phyloP scores from a whole-genome alignment of 2,113 vertebrate genomes.

The Chiloscyllium plagiosum region DNA sequence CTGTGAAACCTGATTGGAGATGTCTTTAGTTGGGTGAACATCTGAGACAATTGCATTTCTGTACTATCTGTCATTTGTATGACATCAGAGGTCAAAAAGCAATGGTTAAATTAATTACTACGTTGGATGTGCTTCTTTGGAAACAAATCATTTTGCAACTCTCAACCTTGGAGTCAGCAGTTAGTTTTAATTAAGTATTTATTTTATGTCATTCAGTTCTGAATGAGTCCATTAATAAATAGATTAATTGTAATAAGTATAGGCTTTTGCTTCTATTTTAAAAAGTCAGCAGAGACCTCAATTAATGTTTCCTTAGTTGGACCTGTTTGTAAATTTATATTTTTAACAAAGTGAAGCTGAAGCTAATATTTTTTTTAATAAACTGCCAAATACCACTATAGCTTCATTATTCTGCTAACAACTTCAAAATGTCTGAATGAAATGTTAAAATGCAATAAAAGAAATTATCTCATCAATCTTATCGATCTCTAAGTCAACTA shows the following conservation, averaged over 20 bases:
- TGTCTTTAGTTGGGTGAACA: background rate
- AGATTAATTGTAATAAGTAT: background rate
- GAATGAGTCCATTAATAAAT: background rate
- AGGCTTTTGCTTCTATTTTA: too few relatives aligned
- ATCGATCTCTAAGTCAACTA: background rate
- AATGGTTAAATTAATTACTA: background rate
- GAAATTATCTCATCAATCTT: background rate
- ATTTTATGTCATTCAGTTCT: background rate
- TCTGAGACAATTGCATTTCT: background rate
- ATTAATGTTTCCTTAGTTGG: background rate
- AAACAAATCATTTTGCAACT: background rate
- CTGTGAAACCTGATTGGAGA: background rate
- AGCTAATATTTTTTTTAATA: background rate
- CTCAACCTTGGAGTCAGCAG: background rate
- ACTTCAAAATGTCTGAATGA: background rate
- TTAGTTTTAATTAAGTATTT: background rate
- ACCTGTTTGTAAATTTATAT: background rate
- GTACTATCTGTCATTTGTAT: background rate
- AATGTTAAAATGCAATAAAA: background rate
- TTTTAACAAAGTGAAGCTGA: background rate
- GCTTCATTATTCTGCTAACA: background rate
- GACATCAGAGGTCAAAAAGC: background rate
- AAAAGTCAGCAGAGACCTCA: background rate
- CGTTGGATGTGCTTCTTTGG: background rate
- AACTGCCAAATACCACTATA: background rate